Evolutionary conservation across 1,140 invertebrate species (phyloP).

Genomic region (Drosophila willistoni): DNA sequence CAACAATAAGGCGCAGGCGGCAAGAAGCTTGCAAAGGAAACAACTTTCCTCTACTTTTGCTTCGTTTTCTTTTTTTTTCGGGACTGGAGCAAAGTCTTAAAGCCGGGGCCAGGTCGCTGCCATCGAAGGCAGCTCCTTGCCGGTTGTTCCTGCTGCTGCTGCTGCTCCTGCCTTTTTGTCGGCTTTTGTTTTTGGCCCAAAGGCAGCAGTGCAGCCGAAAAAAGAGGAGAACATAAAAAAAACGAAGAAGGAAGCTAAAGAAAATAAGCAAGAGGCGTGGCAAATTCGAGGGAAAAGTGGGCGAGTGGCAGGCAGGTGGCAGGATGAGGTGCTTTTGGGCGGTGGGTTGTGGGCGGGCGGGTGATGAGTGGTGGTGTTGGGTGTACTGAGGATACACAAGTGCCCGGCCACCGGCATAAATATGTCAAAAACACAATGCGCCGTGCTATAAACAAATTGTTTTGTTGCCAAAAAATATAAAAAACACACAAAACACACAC

Average conservation of each 20-base stretch:
- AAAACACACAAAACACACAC: conserved; percentile 19
- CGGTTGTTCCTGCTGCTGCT: conserved; percentile 21
- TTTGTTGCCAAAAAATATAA: conserved; percentile 59
- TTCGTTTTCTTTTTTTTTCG: conserved; percentile 30
- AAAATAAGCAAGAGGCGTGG: conserved; percentile 16
- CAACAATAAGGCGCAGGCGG: not conserved
- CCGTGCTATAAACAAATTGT: conserved; percentile 78
- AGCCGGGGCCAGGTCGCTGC: conserved; percentile 43
- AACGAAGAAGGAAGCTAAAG: not conserved
- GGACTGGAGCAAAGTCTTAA: conserved; percentile 48
- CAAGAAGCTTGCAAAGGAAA: conserved; percentile 17
- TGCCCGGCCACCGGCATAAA: conserved; percentile 74
- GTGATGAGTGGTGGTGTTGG: not conserved
- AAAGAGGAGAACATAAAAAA: conserved; percentile 14
- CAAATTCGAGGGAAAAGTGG: conserved; percentile 16
- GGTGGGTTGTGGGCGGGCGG: not conserved
- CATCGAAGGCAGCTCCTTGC: conserved; percentile 24
- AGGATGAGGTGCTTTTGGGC: not conserved
- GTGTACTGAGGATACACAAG: conserved; percentile 34
- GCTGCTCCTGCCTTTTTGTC: conserved; percentile 47
- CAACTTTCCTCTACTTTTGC: conserved; percentile 11
- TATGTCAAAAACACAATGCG: conserved; percentile 75
- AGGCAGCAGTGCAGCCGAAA: conserved; percentile 30
- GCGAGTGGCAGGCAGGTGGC: not conserved
- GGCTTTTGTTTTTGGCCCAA: conserved; percentile 51